Conservation (phyloP, 2,888 invertebrate genomes). For the Pseudoips prasinana region DNA sequence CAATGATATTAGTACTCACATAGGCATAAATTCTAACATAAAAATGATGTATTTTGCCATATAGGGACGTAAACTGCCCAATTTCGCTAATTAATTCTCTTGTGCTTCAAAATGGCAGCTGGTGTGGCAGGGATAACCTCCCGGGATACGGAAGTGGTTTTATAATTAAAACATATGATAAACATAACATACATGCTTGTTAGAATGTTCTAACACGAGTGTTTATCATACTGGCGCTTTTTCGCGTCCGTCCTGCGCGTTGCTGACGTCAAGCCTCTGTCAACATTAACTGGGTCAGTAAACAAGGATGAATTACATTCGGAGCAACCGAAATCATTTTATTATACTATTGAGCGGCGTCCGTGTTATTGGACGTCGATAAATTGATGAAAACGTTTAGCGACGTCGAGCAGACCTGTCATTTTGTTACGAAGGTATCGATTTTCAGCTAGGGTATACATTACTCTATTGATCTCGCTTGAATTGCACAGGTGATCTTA, state of each 20-base stretch:
- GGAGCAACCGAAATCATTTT: constrained; percentile 54
- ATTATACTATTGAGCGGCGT: constrained; percentile 42
- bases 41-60: too few species aligned
- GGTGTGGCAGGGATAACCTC: constrained; percentile 34
- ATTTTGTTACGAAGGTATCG: constrained; percentile 10
- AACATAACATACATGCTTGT: constrained; percentile 47
- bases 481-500: too few species aligned
- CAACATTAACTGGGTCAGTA: constrained; percentile 75
- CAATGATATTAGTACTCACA: constrained; percentile 8
- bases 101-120: constrained; percentile 14
- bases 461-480: too few species aligned
- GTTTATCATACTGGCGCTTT: constrained; percentile 54
- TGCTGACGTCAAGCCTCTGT: constrained; percentile 72
- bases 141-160: too few species aligned
- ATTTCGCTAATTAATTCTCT: constrained; percentile 9
- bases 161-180: constrained; percentile 54
- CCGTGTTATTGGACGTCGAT: constrained; percentile 23
- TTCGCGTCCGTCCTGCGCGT: constrained; percentile 53
- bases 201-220: constrained; percentile 48
- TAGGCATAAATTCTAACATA: too few species aligned
- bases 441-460: constrained; percentile 6
- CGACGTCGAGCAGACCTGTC: constrained; percentile 1
- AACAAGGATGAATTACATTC: constrained; percentile 69
- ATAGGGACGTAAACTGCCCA: too few species aligned
- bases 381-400: constrained; percentile 23